Evolutionary conservation across 2,888 invertebrate species (phyloP).

Genomic region (Torymus aiolomorphi): DNA sequence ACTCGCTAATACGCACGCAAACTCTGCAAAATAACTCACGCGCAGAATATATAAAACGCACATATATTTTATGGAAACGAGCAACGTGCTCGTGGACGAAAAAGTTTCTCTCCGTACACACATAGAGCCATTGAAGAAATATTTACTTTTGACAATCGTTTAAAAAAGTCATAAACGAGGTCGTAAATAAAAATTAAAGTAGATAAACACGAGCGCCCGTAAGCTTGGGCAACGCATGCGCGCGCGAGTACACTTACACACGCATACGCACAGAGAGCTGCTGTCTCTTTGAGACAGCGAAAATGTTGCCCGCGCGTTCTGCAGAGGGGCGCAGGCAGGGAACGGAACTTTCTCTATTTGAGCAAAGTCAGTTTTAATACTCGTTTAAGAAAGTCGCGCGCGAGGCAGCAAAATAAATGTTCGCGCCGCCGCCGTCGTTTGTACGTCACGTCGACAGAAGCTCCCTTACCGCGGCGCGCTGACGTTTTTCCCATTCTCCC

Average conservation of each 20-base stretch:
- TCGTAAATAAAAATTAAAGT: conserved; percentile 4
- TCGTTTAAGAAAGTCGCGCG: conserved; percentile 34
- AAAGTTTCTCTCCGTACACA: too few relatives aligned
- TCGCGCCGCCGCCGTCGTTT: conserved; percentile 14
- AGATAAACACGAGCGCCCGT: background rate
- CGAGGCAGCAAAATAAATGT: conserved; percentile 33
- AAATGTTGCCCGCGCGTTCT: background rate
- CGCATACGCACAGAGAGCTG: background rate
- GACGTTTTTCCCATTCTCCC: background rate
- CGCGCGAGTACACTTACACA: background rate
- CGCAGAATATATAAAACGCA: too few relatives aligned
- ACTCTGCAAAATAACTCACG: too few relatives aligned
- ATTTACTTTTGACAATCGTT: background rate
- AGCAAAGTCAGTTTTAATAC: conserved; percentile 45
- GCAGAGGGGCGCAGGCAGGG: background rate
- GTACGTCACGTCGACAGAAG: conserved; percentile 17
- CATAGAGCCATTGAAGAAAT: too few relatives aligned
- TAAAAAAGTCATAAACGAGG: conserved; percentile 2
- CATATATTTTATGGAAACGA: too few relatives aligned
- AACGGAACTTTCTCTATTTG: conserved; percentile 26
- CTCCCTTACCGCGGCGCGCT: background rate
- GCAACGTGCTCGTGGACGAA: too few relatives aligned
- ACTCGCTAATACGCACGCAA: background rate
- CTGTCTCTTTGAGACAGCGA: background rate
- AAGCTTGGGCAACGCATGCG: too few relatives aligned